phyloP scores from a whole-genome alignment of 2,888 invertebrate genomes.

The Hydriomena furcata region DNA sequence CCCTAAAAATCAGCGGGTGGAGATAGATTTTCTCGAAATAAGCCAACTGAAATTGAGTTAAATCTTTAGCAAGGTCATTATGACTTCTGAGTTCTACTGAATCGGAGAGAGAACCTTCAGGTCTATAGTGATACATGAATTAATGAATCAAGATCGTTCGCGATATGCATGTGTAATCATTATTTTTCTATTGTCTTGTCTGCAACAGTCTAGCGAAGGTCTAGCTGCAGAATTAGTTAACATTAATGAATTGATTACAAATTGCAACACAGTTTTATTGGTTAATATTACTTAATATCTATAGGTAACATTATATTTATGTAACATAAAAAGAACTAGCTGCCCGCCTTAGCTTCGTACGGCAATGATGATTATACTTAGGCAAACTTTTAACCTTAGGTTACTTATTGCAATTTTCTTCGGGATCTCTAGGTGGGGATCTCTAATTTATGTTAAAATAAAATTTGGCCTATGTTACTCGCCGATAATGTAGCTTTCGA shows the following conservation, averaged over 20 bases:
- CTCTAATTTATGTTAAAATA: too few species aligned
- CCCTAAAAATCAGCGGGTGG: too few species aligned
- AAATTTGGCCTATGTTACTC: too few species aligned
- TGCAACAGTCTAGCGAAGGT: conserved; percentile 29
- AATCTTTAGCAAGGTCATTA: conserved; percentile 7
- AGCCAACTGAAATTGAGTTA: not conserved
- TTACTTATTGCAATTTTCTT: too few species aligned
- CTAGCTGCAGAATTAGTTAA: conserved; percentile 18
- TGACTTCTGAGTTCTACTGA: conserved; percentile 4
- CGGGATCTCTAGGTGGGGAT: too few species aligned
- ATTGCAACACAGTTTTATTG: not conserved
- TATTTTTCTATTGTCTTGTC: conserved; percentile 28
- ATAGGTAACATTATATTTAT: too few species aligned
- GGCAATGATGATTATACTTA: too few species aligned
- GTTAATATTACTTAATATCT: too few species aligned
- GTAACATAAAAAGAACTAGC: not conserved
- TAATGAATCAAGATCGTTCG: conserved; percentile 17
- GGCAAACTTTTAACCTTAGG: too few species aligned
- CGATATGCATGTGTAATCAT: conserved; percentile 21
- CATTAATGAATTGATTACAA: not conserved
- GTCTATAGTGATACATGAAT: conserved; percentile 15
- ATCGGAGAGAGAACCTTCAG: conserved; percentile 1
- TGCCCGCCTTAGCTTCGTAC: too few species aligned
- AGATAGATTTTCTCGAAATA: too few species aligned
- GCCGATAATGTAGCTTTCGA: too few species aligned